Evolutionary conservation across 2,888 invertebrate genomes (phyloP), one percentile per base, ranked within the genome.

Genomic region (Synergus laeviventris): DNA sequence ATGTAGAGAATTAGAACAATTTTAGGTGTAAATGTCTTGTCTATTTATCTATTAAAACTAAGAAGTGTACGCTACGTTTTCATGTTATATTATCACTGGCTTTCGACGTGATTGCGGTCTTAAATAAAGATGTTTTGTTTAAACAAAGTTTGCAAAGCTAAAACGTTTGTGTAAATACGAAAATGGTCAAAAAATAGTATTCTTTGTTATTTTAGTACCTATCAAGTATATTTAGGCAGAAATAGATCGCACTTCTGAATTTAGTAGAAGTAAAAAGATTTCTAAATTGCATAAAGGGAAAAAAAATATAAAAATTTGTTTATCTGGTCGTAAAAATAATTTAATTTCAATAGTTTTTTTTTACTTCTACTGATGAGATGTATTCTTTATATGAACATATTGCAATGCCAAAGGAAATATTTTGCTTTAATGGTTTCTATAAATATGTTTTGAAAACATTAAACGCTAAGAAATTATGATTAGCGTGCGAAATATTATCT

Each of bases 21-120:
- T 70, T 70, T 49, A 70, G 45, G 70, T 70, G 70, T 70, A 49
- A 70, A 70, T 70, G 70, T 70, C 70, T 70, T 49, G 70, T 70
- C 70, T 70, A 70, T 70, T 70, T 70, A 70, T 49, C 49, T 70
- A 49, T 70, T 70, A 49, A 70, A 70, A 45, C 11, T 70, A 49
- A 70, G 70, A 70, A 70, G 49, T 70, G 70, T 70, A 70, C 70
- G 70, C 70, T 70, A 36, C 45, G 31, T 70, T 70, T 70, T 70
- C 70, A 70, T 70, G 31, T 49, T 70, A 36, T 70, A 70, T 24
- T 70, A 49, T 45, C 70, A 70, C 49, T 70, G 49, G 70, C 70
- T 70, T 70, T 70, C n/a, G 31, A 45, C 49, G 49, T 70, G 45
- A 70, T 49, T 70, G 49, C 31, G 45, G 49, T 70, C 16, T 31